These are phyloP conservation scores for Mongoloraphidia duomilia DNA, from an alignment of 2,888 invertebrate species.

Conservation along the genomic window DNA sequence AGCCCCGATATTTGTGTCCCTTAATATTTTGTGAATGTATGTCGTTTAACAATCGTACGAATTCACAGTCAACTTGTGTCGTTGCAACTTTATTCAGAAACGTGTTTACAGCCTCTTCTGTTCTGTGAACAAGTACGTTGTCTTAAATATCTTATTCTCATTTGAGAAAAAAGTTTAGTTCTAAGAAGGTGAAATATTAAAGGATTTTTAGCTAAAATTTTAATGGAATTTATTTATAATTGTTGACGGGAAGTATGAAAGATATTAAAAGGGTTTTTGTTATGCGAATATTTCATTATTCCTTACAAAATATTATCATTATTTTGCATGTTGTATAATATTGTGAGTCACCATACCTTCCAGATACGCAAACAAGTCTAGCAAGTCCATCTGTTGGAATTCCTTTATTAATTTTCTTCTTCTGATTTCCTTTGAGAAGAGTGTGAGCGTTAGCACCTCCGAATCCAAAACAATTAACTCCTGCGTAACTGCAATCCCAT, in stretches of 20 bases:
- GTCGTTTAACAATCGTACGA: constrained; percentile 41
- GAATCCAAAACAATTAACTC: constrained; percentile 50
- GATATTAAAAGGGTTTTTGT: too few relatives aligned
- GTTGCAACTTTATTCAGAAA: constrained; percentile 45
- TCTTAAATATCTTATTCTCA: too few relatives aligned
- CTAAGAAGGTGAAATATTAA: too few relatives aligned
- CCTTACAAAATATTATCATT: too few relatives aligned
- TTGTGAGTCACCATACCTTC: constrained; percentile 14
- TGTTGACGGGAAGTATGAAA: too few relatives aligned
- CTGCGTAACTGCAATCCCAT: constrained; percentile 39
- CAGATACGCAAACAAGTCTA: constrained; percentile 33
- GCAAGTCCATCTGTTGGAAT: constrained; percentile 21
- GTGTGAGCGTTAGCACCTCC: constrained; percentile 45
- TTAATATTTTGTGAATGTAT: constrained; percentile 32
- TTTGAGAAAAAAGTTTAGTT: too few relatives aligned
- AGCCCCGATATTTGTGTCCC: constrained; percentile 65
- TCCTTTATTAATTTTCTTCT: constrained; percentile 24
- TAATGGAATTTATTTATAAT: too few relatives aligned
- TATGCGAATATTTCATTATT: too few relatives aligned
- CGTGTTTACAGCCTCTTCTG: constrained; percentile 51
- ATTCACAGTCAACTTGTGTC: constrained; percentile 44
- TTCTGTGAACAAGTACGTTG: constrained; percentile 31
- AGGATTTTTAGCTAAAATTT: too few relatives aligned
- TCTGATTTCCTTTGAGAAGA: constrained; percentile 28
- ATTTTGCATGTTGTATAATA: too few relatives aligned